Percentiles rank a stretch among this genome's conserved stretches.
Conservation (phyloP, 2,888 invertebrate species). For the Drosophila anceps region DNA sequence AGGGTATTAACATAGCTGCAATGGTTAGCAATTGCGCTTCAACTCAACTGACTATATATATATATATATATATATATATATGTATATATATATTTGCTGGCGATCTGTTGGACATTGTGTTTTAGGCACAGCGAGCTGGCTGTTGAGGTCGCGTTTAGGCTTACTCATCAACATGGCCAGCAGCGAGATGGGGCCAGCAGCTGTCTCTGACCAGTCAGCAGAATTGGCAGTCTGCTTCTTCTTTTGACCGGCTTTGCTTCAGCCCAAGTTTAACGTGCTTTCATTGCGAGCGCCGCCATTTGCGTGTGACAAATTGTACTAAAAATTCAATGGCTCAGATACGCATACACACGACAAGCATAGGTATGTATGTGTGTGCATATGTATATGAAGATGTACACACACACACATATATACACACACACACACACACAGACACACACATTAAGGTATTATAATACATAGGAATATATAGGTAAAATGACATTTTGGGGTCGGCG, state of each 20-base stretch:
- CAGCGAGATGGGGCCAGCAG: slow-evolving; percentile 23
- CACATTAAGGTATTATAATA: not conserved
- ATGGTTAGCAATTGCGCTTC: not conserved
- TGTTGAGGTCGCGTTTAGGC: slow-evolving; percentile 29
- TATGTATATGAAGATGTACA: not conserved
- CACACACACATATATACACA: not conserved
- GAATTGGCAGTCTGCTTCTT: slow-evolving; percentile 15
- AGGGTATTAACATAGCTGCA: not conserved
- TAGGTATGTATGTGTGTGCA: not conserved
- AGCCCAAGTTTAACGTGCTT: slow-evolving; percentile 52
- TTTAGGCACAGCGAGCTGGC: not conserved
- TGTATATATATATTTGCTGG: no score
- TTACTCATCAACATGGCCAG: slow-evolving; percentile 24
- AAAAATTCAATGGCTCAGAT: slow-evolving; percentile 49
- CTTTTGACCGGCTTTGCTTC: slow-evolving; percentile 40
- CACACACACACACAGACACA: not conserved
- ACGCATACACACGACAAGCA: not conserved
- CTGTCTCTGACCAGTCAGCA: slow-evolving; percentile 36
- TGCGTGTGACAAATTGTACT: slow-evolving; percentile 59
- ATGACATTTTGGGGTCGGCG: slow-evolving; percentile 41
- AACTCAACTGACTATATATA: not conserved
- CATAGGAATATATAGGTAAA: slow-evolving; percentile 25
- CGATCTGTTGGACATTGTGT: not conserved
- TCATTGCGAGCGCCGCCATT: slow-evolving; percentile 53
- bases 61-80: not conserved